A percentile compares a stretch with the other conserved stretches of the same genome.
Conservation (phyloP, 2,113 vertebrate species). For the Halichoeres trimaculatus region DNA sequence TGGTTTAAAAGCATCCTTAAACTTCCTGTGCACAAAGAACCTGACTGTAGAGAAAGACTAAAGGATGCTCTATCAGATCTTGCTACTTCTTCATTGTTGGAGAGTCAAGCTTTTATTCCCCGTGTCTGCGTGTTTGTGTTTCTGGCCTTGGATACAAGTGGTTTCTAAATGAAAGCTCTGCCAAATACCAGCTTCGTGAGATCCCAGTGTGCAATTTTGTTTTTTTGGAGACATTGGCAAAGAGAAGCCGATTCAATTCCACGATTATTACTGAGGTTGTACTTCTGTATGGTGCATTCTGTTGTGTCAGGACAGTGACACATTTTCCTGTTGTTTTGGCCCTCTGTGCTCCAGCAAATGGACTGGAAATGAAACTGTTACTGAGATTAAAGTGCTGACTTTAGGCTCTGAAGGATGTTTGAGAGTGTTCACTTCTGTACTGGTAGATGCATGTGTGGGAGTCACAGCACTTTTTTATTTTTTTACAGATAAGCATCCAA, state of each 20-base stretch:
- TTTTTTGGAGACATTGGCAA: conserved; percentile 36
- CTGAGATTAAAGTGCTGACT: conserved; percentile 28
- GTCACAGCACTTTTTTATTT: not conserved
- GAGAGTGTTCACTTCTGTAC: conserved; percentile 1
- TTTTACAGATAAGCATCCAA: not conserved
- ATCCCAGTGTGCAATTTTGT: conserved; percentile 48
- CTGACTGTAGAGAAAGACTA: not conserved
- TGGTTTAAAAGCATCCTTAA: not conserved
- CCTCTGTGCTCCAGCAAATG: conserved; percentile 16
- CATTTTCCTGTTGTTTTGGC: conserved; percentile 18
- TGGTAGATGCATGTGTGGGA: not conserved
- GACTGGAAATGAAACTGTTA: conserved; percentile 36
- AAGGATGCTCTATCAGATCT: conserved; percentile 9
- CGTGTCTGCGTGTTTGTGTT: conserved; percentile 9
- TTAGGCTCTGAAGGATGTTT: conserved; percentile 7
- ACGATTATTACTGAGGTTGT: conserved; percentile 37
- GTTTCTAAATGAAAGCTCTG: conserved; percentile 39
- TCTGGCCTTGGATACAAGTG: conserved; percentile 43
- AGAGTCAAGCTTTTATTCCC: conserved; percentile 21
- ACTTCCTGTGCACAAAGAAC: conserved; percentile 1
- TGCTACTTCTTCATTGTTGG: conserved; percentile 20
- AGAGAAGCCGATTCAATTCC: conserved; percentile 31
- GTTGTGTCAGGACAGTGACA: conserved; percentile 21
- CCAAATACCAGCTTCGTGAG: conserved; percentile 48
- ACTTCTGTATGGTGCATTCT: conserved; percentile 21